Evolutionary conservation across 2,113 vertebrate genomes (phyloP).

Genomic region (Struthidea cinerea): DNA sequence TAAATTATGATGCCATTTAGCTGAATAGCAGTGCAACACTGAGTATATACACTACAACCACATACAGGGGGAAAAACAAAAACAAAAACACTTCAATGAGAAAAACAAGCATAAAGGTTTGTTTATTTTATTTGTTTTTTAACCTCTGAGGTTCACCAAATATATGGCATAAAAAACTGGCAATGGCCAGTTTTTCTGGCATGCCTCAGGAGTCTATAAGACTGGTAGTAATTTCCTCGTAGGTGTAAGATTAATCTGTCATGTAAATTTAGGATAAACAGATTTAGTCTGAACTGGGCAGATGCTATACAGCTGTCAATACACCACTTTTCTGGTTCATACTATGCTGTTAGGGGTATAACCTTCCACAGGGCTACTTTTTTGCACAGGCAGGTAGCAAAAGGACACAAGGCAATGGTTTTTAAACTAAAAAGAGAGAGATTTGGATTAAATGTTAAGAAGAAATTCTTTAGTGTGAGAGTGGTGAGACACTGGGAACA

Average conservation of each 20-base stretch:
- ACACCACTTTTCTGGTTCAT: neutral
- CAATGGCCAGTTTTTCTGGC: neutral
- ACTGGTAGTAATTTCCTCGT: neutral
- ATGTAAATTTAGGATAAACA: neutral
- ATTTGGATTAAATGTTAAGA: neutral
- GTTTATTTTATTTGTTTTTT: neutral
- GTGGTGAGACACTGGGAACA: neutral
- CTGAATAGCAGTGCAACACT: neutral
- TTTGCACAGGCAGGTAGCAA: neutral
- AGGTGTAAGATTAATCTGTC: neutral
- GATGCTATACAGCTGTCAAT: neutral
- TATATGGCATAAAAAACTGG: neutral
- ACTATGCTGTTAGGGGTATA: neutral
- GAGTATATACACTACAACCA: neutral
- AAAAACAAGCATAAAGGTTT: neutral
- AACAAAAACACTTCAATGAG: neutral
- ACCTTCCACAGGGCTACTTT: neutral
- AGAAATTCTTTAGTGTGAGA: neutral
- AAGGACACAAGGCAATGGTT: neutral
- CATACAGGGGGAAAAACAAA: neutral
- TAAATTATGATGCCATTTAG: slow-evolving; percentile 16
- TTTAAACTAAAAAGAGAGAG: neutral
- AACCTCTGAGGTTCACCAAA: neutral
- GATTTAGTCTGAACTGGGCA: neutral
- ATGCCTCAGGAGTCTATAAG: neutral